Evolutionary conservation across 2,113 vertebrate genomes (phyloP).

Genomic region (Bettongia penicillata): DNA sequence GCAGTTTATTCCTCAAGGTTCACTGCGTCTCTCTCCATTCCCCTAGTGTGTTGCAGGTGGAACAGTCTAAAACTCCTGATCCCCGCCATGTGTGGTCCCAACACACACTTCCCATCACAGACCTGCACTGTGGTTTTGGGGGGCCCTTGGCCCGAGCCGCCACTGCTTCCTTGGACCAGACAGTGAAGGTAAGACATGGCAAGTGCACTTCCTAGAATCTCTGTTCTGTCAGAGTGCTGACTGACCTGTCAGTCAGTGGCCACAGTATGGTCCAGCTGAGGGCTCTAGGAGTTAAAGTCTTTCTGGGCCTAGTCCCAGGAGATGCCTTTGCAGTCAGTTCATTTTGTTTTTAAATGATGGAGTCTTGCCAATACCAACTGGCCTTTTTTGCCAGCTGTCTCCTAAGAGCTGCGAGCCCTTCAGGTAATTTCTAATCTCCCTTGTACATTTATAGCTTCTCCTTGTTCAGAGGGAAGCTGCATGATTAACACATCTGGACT

Average conservation of each 20-base stretch:
- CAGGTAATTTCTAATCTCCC: not conserved
- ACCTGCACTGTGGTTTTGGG: constrained; percentile 94
- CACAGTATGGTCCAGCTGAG: not conserved
- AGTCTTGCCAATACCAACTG: constrained; percentile 67
- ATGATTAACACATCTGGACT: not conserved
- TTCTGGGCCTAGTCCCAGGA: constrained; percentile 30
- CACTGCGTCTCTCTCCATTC: fast-evolving
- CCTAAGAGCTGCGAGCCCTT: not conserved
- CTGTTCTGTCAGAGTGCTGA: fast-evolving
- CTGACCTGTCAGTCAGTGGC: fast-evolving
- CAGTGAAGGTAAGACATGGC: constrained; percentile 89
- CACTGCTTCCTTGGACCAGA: constrained; percentile 95
- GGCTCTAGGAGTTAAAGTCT: not conserved
- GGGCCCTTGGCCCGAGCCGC: constrained; percentile 91
- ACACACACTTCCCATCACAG: constrained; percentile 96
- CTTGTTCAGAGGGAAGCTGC: not conserved
- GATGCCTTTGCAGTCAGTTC: constrained; percentile 54
- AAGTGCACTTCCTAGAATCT: not conserved
- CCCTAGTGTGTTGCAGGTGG: constrained; percentile 91
- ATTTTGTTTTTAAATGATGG: constrained; percentile 63
- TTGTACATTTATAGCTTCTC: not conserved
- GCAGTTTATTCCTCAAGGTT: not conserved
- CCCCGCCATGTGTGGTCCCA: constrained; percentile 93
- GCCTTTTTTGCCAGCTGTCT: constrained; percentile 25
- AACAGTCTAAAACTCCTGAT: constrained; percentile 86